These are phyloP conservation scores for Pelusios castaneus DNA, from an alignment of 2,113 vertebrate genomes.

Conservation along the genomic window DNA sequence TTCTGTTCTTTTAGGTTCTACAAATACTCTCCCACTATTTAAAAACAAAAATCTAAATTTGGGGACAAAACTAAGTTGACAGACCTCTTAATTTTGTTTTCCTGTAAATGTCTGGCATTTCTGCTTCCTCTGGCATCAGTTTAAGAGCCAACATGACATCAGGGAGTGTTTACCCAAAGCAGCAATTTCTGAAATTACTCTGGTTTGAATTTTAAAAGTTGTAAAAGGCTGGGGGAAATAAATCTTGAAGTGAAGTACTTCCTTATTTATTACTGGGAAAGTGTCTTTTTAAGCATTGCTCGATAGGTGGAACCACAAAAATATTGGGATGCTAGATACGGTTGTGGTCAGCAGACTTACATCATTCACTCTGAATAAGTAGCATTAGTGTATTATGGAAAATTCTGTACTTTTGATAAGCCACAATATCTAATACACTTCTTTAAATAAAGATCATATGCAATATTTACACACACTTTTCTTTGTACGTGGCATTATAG, in stretches of 20 bases:
- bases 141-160: background rate
- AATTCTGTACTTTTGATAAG: background rate
- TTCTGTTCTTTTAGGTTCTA: background rate
- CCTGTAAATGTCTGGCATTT: background rate
- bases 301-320: background rate
- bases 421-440: background rate
- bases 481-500: background rate
- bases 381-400: background rate
- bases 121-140: background rate
- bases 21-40: background rate
- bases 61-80: background rate
- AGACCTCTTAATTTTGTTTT: background rate
- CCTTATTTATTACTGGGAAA: rapidly evolving
- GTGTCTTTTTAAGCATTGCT: background rate
- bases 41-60: background rate
- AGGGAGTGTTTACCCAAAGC: background rate
- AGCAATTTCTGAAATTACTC: background rate
- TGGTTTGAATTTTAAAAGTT: background rate
- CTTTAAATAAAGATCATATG: background rate
- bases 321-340: background rate
- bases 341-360: background rate
- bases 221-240: background rate
- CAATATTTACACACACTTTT: background rate
- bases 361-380: background rate
- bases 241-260: background rate